Evolutionary conservation across 1,140 invertebrate genomes (phyloP).

Genomic region (Galleria mellonella): DNA sequence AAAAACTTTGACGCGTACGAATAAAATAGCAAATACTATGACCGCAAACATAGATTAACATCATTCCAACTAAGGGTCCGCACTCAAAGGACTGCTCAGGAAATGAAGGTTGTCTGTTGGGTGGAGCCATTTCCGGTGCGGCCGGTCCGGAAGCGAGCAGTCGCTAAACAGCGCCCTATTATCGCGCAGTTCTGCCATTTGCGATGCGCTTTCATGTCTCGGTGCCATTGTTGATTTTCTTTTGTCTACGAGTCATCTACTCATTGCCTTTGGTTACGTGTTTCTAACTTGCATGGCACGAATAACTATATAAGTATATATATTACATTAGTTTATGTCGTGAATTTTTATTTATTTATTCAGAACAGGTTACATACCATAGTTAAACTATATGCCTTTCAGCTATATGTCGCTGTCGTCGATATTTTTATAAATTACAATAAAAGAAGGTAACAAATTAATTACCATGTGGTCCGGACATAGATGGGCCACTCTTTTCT

Average conservation of each 20-base stretch:
- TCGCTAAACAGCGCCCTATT: constrained; percentile 36
- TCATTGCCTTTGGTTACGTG: neutral
- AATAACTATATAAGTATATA: neutral
- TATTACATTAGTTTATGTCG: too few species aligned
- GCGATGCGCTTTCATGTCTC: constrained; percentile 2
- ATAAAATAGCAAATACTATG: too few species aligned
- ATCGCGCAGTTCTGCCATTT: constrained; percentile 33
- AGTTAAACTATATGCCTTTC: too few species aligned
- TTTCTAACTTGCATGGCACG: neutral
- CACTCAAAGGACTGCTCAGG: constrained; percentile 37
- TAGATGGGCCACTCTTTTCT: too few species aligned
- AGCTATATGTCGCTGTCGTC: too few species aligned
- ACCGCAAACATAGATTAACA: constrained; percentile 21
- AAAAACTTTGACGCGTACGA: too few species aligned
- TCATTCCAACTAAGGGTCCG: constrained; percentile 14
- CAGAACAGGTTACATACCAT: too few species aligned
- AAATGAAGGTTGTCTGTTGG: constrained; percentile 54
- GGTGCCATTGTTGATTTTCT: neutral
- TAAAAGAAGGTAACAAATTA: too few species aligned
- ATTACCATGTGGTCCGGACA: too few species aligned
- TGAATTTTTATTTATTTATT: too few species aligned
- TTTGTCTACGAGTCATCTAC: neutral
- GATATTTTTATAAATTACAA: too few species aligned
- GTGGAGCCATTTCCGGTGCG: constrained; percentile 40
- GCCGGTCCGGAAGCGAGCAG: constrained; percentile 36